A percentile compares a stretch with the other conserved stretches of the same genome.
Conservation (phyloP, 1,140 invertebrate species). For the Drosophila gunungcola region DNA sequence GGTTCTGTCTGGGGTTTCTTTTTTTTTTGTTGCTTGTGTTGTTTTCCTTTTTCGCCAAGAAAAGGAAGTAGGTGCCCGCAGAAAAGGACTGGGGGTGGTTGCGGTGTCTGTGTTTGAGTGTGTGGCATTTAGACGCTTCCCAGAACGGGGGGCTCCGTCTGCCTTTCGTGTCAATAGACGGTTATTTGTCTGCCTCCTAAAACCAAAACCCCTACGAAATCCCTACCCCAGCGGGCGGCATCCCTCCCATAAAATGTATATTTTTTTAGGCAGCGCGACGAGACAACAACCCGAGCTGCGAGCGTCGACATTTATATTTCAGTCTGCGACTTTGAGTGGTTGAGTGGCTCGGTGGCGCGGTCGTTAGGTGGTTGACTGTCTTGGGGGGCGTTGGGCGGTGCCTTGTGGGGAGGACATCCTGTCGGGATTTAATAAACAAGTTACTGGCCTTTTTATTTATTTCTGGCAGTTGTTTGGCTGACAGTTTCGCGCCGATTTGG, state of each 20-base stretch:
- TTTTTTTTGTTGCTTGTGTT: constrained; percentile 36
- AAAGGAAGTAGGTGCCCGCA: constrained; percentile 76
- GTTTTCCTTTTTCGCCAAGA: constrained; percentile 38
- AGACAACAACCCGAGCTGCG: constrained; percentile 48
- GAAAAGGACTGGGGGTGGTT: constrained; percentile 16
- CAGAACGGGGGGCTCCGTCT: constrained; percentile 20
- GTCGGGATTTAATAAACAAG: constrained; percentile 73
- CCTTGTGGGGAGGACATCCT: constrained; percentile 52
- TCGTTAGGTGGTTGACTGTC: constrained; percentile 38
- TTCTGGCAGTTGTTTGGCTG: constrained; percentile 44
- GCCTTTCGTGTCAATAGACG: constrained; percentile 73
- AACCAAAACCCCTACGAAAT: constrained; percentile 7
- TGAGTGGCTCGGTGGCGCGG: constrained; percentile 15
- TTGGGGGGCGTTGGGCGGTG: constrained; percentile 8
- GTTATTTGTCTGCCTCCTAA: constrained; percentile 55
- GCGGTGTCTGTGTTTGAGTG: constrained; percentile 12
- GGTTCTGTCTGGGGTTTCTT: constrained; percentile 58
- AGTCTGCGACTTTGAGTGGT: constrained; percentile 21
- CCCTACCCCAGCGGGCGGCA: constrained; percentile 24
- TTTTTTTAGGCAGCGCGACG: constrained; percentile 36
- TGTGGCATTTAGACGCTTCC: constrained; percentile 42
- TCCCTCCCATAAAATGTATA: background rate
- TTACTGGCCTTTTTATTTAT: constrained; percentile 68
- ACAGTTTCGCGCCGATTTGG: constrained; percentile 20
- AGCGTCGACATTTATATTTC: constrained; percentile 47